Percentiles rank a stretch among this genome's conserved stretches.
Conservation (phyloP, 2,888 invertebrate species). For the Rugalucina vietnamica region DNA sequence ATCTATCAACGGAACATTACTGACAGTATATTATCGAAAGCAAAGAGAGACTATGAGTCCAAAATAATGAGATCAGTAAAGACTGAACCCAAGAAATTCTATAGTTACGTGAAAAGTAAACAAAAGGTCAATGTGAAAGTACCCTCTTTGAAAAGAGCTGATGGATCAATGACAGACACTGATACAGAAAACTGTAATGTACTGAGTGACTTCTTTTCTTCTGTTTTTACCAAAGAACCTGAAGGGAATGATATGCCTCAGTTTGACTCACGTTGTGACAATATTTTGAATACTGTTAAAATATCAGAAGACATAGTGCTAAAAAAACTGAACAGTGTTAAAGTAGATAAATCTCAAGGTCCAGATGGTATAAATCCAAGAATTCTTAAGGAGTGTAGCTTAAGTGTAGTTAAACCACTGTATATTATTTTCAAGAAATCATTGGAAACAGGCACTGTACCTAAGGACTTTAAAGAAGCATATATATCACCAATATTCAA, state of each 20-base stretch:
- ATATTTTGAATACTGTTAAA: not conserved
- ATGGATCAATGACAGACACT: no score
- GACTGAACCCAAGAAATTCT: not conserved
- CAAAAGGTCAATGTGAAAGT: no score
- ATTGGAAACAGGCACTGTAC: not conserved
- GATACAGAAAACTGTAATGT: no score
- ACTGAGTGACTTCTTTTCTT: not conserved
- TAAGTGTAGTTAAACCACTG: not conserved
- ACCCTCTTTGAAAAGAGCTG: no score
- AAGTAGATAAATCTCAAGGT: not conserved
- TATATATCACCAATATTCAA: not conserved
- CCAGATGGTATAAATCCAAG: not conserved
- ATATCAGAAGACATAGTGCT: not conserved
- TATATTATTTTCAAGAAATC: slow-evolving; percentile 10
- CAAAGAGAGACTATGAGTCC: not conserved
- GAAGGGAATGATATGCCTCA: not conserved
- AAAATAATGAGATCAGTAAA: not conserved
- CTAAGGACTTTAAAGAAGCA: not conserved
- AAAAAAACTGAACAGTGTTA: not conserved
- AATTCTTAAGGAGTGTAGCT: not conserved
- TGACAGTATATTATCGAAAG: not conserved
- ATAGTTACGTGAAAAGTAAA: not conserved
- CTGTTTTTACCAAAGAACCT: not conserved
- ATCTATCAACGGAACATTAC: not conserved
- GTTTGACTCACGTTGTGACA: not conserved